Evolutionary conservation across 2,797 vertebrate species (phyloP).

Genomic region (Enteromius mattozi): DNA sequence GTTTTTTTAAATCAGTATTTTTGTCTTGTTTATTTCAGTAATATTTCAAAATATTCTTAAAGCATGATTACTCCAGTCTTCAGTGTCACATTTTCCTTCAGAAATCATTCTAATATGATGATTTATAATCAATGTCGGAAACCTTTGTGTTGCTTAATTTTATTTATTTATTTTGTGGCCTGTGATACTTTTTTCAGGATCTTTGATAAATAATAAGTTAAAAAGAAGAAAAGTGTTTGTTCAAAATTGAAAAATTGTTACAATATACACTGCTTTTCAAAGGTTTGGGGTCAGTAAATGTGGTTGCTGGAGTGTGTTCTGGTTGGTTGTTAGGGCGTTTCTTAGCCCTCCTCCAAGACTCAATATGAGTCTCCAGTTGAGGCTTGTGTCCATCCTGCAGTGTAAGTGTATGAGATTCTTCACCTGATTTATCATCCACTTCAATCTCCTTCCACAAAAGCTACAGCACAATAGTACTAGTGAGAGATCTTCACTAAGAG

Average conservation of each 20-base stretch:
- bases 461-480: neutral
- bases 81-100: neutral
- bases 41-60: neutral
- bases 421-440: neutral
- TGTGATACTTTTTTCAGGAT: neutral
- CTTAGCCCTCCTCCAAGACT: neutral
- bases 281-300: too few species aligned
- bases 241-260: too few species aligned
- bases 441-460: neutral
- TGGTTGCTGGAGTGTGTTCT: neutral
- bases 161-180: too few species aligned
- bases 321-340: neutral
- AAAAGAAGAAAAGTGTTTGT: too few species aligned
- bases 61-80: neutral
- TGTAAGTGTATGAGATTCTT: neutral
- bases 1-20: neutral
- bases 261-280: too few species aligned
- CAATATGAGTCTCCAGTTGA: neutral
- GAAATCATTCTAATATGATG: neutral
- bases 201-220: too few species aligned
- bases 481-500: slow-evolving; percentile 9
- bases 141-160: too few species aligned
- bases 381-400: neutral
- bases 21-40: neutral
- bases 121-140: neutral